phyloP scores from a whole-genome alignment of 2,888 invertebrate genomes.

The Drosophila conformis region DNA sequence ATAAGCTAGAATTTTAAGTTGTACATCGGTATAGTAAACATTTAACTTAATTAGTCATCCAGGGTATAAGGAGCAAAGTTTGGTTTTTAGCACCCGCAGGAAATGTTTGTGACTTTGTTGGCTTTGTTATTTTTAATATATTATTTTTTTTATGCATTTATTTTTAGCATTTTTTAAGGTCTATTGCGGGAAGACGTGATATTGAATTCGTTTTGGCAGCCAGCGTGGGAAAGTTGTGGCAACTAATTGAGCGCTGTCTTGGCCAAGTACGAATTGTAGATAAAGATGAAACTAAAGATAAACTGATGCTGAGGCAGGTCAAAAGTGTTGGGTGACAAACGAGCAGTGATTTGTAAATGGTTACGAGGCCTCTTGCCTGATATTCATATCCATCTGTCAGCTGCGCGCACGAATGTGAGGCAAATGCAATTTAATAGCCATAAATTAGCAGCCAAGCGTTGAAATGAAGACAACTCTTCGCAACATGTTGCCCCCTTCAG shows the following conservation, averaged over 20 bases:
- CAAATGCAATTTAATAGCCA: constrained; percentile 68
- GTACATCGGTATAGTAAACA: background rate
- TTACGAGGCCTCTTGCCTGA: constrained; percentile 17
- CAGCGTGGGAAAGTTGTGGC: constrained; percentile 63
- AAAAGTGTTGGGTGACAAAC: constrained; percentile 55
- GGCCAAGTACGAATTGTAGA: constrained; percentile 12
- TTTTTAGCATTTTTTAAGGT: background rate
- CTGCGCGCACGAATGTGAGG: constrained; percentile 16
- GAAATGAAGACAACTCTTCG: constrained; percentile 41
- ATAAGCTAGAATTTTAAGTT: background rate
- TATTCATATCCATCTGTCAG: background rate
- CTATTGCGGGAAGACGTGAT: constrained; percentile 51
- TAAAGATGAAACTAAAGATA: constrained; percentile 7
- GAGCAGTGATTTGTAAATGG: constrained; percentile 23
- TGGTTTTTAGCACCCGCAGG: constrained; percentile 58
- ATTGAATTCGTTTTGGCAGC: constrained; percentile 60
- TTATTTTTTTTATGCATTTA: constrained; percentile 5
- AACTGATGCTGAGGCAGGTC: constrained; percentile 34
- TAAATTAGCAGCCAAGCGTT: constrained; percentile 56
- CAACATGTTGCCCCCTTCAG: background rate
- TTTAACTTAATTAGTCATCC: background rate
- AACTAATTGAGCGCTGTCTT: constrained; percentile 36
- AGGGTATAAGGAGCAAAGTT: constrained; percentile 18
- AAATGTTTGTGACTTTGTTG: constrained; percentile 24
- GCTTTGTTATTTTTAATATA: constrained; percentile 8